A percentile compares a stretch with the other conserved stretches of the same genome.
These are phyloP conservation scores for Steromphala cineraria DNA, from an alignment of 2,888 invertebrate genomes.

Conservation along the genomic window DNA sequence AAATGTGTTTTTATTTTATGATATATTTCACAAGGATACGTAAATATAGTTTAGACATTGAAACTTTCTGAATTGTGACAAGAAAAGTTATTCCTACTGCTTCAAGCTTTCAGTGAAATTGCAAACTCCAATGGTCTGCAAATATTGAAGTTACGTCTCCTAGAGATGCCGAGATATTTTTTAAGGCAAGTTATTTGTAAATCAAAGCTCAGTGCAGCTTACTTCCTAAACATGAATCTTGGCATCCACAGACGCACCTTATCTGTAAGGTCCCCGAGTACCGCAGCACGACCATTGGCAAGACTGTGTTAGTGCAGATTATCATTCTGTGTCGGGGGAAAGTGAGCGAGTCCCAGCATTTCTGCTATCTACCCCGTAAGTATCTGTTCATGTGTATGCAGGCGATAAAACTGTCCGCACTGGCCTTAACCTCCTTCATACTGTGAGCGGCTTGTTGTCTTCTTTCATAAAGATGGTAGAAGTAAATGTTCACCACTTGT, in stretches of 20 bases:
- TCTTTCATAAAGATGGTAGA: background rate
- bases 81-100: too few relatives aligned
- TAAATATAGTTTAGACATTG: too few relatives aligned
- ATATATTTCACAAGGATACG: too few relatives aligned
- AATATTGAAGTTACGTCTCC: too few relatives aligned
- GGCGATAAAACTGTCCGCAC: slow-evolving; percentile 11
- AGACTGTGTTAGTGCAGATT: slow-evolving; percentile 69
- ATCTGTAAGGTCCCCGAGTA: slow-evolving; percentile 75
- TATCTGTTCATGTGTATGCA: background rate
- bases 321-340: slow-evolving; percentile 73
- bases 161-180: too few relatives aligned
- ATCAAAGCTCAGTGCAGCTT: too few relatives aligned
- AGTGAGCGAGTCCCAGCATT: slow-evolving; percentile 73
- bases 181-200: too few relatives aligned
- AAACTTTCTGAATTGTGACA: too few relatives aligned
- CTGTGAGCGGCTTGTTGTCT: slow-evolving; percentile 41
- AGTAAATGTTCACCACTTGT: background rate
- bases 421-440: slow-evolving; percentile 44
- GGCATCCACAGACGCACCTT: slow-evolving; percentile 74
- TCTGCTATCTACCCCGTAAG: slow-evolving; percentile 74
- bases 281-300: slow-evolving; percentile 48
- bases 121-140: too few relatives aligned
- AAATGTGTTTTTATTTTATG: too few relatives aligned
- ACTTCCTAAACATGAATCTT: too few relatives aligned
- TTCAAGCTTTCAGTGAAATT: too few relatives aligned